Conservation (phyloP, 2,113 vertebrate species). For the Leucopsar rothschildi region DNA sequence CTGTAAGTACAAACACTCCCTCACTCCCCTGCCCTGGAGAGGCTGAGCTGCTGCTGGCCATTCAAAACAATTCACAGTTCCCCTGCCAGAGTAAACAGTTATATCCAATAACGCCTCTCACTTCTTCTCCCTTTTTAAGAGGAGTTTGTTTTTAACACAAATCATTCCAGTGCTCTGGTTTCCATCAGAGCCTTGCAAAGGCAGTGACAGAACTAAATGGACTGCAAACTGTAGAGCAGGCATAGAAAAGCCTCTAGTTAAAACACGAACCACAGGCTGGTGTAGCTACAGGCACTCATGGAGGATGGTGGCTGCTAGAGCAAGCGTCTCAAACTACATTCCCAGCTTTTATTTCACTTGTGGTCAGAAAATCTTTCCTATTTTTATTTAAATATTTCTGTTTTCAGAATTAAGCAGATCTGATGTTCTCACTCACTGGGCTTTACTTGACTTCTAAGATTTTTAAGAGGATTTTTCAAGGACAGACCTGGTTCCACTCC, state of each 20-base stretch:
- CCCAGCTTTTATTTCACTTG: background rate
- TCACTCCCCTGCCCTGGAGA: background rate
- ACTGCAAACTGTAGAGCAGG: background rate
- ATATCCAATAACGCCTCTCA: background rate
- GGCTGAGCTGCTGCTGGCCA: conserved; percentile 1
- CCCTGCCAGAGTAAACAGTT: conserved; percentile 1
- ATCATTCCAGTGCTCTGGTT: background rate
- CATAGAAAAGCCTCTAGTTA: background rate
- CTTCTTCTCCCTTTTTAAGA: background rate
- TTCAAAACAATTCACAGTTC: conserved; percentile 43
- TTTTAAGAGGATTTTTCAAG: background rate
- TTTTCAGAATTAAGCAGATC: background rate
- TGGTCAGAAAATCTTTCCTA: background rate
- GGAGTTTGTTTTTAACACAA: background rate
- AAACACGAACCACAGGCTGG: background rate
- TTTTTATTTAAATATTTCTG: background rate
- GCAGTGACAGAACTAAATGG: background rate
- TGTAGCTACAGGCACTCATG: background rate
- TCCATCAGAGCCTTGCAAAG: background rate
- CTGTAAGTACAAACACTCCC: conserved; percentile 1
- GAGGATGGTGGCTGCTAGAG: background rate
- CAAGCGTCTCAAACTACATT: background rate
- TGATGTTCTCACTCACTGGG: background rate
- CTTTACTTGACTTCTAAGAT: background rate
- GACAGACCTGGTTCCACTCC: background rate